phyloP scores from a whole-genome alignment of 2,797 vertebrate genomes.

The Apogon talboti region DNA sequence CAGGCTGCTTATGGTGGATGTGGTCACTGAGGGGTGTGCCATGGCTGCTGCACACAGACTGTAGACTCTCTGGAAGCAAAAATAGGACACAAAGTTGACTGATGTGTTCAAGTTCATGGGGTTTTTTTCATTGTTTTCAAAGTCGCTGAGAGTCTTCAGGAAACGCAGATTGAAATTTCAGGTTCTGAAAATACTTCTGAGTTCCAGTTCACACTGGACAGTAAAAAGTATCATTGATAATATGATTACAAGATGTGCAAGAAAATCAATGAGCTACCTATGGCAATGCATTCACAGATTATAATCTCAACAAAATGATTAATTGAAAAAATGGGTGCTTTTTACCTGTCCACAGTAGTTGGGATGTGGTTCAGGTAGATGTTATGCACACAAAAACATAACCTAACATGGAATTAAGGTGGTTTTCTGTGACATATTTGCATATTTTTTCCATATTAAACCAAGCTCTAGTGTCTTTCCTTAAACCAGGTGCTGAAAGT shows the following conservation, averaged over 20 bases:
- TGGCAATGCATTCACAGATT: not conserved
- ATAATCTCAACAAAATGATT: too few species aligned
- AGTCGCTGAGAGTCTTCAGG: slow-evolving; percentile 22
- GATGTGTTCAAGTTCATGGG: slow-evolving; percentile 47
- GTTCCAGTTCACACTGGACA: slow-evolving; percentile 1
- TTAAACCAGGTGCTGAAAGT: too few species aligned
- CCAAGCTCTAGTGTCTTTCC: too few species aligned
- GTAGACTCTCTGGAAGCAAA: slow-evolving; percentile 46
- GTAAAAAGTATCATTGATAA: not conserved
- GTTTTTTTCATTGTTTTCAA: slow-evolving; percentile 29
- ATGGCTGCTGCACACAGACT: slow-evolving; percentile 62
- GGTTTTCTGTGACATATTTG: too few species aligned
- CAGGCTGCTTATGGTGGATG: slow-evolving; percentile 74
- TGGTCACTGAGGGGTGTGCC: slow-evolving; percentile 76
- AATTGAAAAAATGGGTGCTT: too few species aligned
- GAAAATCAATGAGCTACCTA: too few species aligned
- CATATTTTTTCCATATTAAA: too few species aligned
- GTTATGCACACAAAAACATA: too few species aligned
- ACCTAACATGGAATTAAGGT: too few species aligned
- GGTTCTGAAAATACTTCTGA: not conserved
- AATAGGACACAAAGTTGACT: slow-evolving; percentile 59
- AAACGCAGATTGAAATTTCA: slow-evolving; percentile 14
- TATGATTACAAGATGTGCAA: not conserved
- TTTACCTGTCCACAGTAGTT: too few species aligned
- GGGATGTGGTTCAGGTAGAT: too few species aligned